A percentile compares a stretch with the other conserved stretches of the same genome.
Conservation (phyloP, 2,113 vertebrate species). For the Stigmatopora argus region DNA sequence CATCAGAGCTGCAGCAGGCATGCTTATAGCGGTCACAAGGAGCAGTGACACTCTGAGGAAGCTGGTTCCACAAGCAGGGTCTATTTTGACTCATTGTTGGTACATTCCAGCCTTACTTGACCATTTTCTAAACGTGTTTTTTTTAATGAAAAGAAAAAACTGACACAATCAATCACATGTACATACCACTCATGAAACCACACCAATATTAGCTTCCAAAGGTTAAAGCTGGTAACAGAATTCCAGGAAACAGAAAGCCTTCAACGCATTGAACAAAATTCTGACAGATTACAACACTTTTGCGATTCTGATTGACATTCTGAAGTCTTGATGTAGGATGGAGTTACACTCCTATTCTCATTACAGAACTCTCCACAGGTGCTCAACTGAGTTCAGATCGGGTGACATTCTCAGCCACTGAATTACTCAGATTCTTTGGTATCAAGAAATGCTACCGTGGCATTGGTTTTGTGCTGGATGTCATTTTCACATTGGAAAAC, state of each 20-base stretch:
- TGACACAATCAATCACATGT: not conserved
- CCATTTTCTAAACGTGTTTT: slow-evolving; percentile 18
- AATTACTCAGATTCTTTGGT: too few relatives aligned
- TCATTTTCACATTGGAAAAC: too few relatives aligned
- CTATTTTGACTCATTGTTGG: slow-evolving; percentile 51
- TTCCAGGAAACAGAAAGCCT: not conserved
- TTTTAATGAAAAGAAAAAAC: not conserved
- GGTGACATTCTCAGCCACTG: too few relatives aligned
- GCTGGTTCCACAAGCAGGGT: slow-evolving; percentile 61
- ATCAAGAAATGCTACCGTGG: too few relatives aligned
- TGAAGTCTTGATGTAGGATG: too few relatives aligned
- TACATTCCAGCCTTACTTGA: slow-evolving; percentile 26
- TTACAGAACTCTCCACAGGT: too few relatives aligned
- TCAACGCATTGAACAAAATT: too few relatives aligned
- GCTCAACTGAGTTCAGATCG: too few relatives aligned
- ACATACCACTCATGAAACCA: not conserved
- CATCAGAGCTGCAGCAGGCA: slow-evolving; percentile 65
- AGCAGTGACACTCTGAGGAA: slow-evolving; percentile 56
- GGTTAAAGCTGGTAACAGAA: not conserved
- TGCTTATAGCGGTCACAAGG: slow-evolving; percentile 80
- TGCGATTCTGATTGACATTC: not conserved
- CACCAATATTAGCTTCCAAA: not conserved
- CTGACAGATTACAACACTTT: too few relatives aligned
- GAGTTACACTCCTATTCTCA: too few relatives aligned
- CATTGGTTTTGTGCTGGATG: too few relatives aligned